Base-by-base conservation (phyloP, 2,888 invertebrate genomes). In the Eupeodes luniger region DNA sequence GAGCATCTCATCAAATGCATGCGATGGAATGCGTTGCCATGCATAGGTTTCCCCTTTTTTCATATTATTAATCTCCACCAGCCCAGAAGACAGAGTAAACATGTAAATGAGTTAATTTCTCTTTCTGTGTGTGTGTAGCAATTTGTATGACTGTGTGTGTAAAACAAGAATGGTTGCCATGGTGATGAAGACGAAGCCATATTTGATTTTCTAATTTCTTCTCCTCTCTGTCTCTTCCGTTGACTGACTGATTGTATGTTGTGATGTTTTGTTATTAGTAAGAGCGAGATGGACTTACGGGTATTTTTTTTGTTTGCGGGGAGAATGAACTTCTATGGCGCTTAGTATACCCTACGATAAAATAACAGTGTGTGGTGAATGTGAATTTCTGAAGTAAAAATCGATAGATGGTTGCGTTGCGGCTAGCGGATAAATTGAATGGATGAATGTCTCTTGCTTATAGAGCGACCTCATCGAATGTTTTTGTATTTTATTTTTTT, bases 131-230 rank as follows among this genome's bases (percentile, higher is more conserved):
- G 19, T 44, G 78, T 19, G 34, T 61, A 74, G 53, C 19, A 67
- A 79, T 49, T 14, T 49, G 49, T 14, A 2, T 66, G 75, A 40
- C 40, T 76, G 76, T 61, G 77, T 61, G 77, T 79, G 85, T 34
- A 64, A 85, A 89, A 85, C 36, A 82, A 75, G 81, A 89, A 85
- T 89, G 89, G 89, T 89, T 89, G 89, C 89, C 81, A 89, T 89
- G 84, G 89, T 82, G 81, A 89, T 78, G 85, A 82, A 85, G 76
- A 79, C 85, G 89, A 85, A 89, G 84, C 89, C 89, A 89, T 89
- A 72, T 89, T 89, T 89, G 89, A 89, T 85, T 89, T 89, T 85
- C 85, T 85, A 85, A 85, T 85, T 79, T 82, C 81, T 76, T 78
- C 76, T 85, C 81, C 70, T 74, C 83, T 77, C 40, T 40, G 6